Evolutionary conservation across 2,888 invertebrate genomes (phyloP).

Genomic region (Drosophila sordidapex): DNA sequence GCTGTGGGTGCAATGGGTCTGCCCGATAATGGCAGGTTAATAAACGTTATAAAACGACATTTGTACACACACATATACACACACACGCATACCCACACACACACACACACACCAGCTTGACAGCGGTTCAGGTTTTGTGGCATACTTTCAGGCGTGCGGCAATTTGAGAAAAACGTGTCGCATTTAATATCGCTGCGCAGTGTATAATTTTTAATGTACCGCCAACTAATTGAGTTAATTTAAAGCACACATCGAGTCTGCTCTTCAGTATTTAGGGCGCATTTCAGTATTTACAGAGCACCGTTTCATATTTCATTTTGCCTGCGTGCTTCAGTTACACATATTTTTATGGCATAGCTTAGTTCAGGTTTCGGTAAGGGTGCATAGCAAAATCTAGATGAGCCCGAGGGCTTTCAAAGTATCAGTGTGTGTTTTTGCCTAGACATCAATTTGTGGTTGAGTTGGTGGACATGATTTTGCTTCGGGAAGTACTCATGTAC

Average conservation of each 20-base stretch:
- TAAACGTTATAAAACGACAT: conserved; percentile 72
- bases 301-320: not conserved
- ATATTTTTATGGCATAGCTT: not conserved
- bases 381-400: not conserved
- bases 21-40: conserved; percentile 73
- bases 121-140: conserved; percentile 6
- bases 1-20: conserved; percentile 45
- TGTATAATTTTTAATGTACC: conserved; percentile 48
- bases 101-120: not conserved
- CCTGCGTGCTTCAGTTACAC: not conserved
- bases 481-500: not conserved
- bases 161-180: conserved; percentile 32
- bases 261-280: not conserved
- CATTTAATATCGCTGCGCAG: not conserved
- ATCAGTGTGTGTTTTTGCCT: not conserved
- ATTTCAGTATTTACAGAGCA: not conserved
- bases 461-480: not conserved
- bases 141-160: conserved; percentile 11
- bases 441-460: not conserved
- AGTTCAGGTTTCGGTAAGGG: not conserved
- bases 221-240: conserved; percentile 35
- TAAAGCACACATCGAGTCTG: not conserved
- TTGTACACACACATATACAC: conserved; percentile 28
- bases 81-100: not conserved
- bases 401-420: not conserved